These are phyloP conservation scores for Gallinago undulata DNA, from an alignment of 2,113 vertebrate genomes.

Conservation along the genomic window DNA sequence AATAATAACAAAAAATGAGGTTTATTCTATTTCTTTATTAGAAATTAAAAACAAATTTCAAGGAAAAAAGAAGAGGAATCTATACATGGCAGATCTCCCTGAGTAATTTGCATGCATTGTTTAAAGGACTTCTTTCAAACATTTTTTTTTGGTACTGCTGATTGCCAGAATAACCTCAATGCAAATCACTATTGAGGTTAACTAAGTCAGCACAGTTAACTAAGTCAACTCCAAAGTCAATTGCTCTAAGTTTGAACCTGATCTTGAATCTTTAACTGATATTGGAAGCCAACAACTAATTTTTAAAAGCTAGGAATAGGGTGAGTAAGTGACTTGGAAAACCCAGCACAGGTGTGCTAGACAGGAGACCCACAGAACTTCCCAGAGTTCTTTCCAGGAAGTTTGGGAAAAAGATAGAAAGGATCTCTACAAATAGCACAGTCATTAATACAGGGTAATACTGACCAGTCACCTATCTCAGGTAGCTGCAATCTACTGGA, in stretches of 20 bases:
- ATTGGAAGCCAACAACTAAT: background rate
- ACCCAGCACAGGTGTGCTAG: background rate
- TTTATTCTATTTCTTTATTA: background rate
- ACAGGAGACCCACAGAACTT: background rate
- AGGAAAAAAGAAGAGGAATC: background rate
- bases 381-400: background rate
- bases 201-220: background rate
- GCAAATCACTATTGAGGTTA: background rate
- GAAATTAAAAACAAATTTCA: background rate
- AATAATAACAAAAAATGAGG: background rate
- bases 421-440: background rate
- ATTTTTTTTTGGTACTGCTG: background rate
- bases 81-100: background rate
- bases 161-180: background rate
- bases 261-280: background rate
- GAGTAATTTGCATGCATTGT: background rate
- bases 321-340: background rate
- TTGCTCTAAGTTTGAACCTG: background rate
- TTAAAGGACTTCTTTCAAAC: background rate
- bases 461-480: background rate
- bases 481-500: background rate
- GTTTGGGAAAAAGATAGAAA: background rate
- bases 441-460: background rate
- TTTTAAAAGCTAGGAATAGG: background rate
- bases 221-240: background rate